Base-by-base conservation (phyloP, 2,113 vertebrate species). In the Zosterops borbonicus region DNA sequence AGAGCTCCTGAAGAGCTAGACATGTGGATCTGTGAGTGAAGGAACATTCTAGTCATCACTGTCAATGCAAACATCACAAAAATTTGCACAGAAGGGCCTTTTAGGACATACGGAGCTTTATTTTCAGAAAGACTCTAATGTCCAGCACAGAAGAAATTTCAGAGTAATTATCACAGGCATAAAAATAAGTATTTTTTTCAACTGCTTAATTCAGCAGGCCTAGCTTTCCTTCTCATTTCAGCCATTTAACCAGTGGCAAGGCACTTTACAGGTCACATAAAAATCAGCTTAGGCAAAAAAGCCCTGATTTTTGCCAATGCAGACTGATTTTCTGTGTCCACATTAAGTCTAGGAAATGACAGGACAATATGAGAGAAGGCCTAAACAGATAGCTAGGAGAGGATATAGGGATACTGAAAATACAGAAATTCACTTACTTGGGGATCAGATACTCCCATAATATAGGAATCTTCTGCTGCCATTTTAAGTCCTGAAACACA, bases 401-500 rank as follows among this genome's bases (percentile, higher is more conserved):
- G 18, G 39, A 89, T 39, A 74, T 1, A 52, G 12, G 7, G 6
- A 74, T 55, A 67, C 1, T 31, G 44, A 90, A 81, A 83, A 69
- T 13, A 71, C 9, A 83, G 7, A 77, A 77, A 79, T 56, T 27
- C 50, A 97, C 97, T 97, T 97, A 98, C 98, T 55, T 97, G 98
- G 53, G 97, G 97, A 74, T 98, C 97, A 33, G 94, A 88, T 14
- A 96, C 96, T 95, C 95, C 96, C 96, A 98, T 92, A 63, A 97
- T 96, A 68, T 97, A 98, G 8, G 97, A 76, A 92, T 97, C 97
- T 41, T 98, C 97, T 94, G 96, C 97, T 52, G 97, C 98, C 98
- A 98, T 98, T 90, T 95, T 97, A 96, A 92, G 73, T 95, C 92
- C 98, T 98, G 93, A 93, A 94, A 97, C 23, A 95, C 33, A 95